Conservation (phyloP, 2,113 vertebrate species). For the Capra hircus region DNA sequence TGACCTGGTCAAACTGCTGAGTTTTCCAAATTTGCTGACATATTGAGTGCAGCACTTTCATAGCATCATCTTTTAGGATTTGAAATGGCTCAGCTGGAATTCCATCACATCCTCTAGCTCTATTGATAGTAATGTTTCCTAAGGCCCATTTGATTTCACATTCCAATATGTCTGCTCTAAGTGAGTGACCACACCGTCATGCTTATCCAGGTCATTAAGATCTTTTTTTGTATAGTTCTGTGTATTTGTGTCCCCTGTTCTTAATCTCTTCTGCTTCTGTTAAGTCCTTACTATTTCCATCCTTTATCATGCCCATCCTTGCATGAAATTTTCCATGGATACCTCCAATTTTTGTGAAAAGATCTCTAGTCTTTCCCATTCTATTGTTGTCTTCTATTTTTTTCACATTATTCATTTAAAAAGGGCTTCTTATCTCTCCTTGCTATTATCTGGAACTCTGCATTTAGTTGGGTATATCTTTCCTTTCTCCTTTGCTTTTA, state of each 20-base stretch:
- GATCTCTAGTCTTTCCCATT: no score
- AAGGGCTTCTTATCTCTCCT: background rate
- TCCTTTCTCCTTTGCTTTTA: background rate
- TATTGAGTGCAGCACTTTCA: background rate
- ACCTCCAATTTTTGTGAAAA: background rate
- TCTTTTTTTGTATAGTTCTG: background rate
- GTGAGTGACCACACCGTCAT: background rate
- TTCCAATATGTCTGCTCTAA: background rate
- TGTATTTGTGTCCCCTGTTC: background rate
- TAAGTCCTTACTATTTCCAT: background rate
- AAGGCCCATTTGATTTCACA: background rate
- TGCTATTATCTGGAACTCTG: background rate
- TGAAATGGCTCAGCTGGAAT: background rate
- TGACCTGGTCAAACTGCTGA: background rate
- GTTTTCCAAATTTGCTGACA: background rate
- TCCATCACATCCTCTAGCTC: background rate
- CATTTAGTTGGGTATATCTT: background rate
- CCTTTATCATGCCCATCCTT: background rate
- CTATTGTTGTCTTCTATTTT: background rate
- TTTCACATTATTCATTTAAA: background rate
- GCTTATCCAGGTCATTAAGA: background rate
- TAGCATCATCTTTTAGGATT: background rate
- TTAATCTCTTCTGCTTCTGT: background rate
- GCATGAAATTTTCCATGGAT: background rate
- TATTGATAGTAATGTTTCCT: background rate